Evolutionary conservation across 2,797 vertebrate genomes (phyloP).

Genomic region (Rhynchotus rufescens): DNA sequence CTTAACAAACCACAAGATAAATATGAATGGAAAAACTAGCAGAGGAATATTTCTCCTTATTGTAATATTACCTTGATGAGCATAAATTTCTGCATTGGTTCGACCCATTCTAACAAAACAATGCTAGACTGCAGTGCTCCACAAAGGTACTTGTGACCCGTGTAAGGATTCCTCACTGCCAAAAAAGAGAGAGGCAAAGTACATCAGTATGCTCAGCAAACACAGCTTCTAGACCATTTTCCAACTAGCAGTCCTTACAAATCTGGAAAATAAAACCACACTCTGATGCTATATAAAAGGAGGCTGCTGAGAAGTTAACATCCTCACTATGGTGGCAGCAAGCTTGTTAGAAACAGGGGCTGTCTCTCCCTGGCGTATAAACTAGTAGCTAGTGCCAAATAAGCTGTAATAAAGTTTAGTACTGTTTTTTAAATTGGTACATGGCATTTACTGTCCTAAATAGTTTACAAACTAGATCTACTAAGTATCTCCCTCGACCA

Average conservation of each 20-base stretch:
- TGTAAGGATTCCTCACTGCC: conserved; percentile 94
- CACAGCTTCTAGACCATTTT: background rate
- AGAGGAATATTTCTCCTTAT: background rate
- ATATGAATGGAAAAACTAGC: too few relatives aligned
- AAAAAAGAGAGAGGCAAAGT: conserved; percentile 44
- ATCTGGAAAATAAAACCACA: background rate
- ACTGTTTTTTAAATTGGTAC: background rate
- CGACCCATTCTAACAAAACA: conserved; percentile 94
- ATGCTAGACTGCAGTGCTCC: conserved; percentile 95
- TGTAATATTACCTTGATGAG: conserved; percentile 89
- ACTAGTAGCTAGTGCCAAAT: background rate
- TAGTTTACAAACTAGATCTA: background rate
- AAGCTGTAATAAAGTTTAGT: background rate
- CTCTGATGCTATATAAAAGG: background rate
- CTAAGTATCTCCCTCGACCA: background rate
- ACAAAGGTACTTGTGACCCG: conserved; percentile 94
- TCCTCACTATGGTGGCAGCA: background rate
- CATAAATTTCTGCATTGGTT: conserved; percentile 97
- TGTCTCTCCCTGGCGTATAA: background rate
- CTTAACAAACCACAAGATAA: background rate
- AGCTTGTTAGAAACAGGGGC: background rate
- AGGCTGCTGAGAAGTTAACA: background rate
- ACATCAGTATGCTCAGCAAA: background rate
- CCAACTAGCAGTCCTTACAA: background rate
- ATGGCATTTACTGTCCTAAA: background rate